Percentiles rank a stretch among this genome's conserved stretches.
Conservation (phyloP, 23 tunicate species). For the Clavelina lepadiformis region DNA sequence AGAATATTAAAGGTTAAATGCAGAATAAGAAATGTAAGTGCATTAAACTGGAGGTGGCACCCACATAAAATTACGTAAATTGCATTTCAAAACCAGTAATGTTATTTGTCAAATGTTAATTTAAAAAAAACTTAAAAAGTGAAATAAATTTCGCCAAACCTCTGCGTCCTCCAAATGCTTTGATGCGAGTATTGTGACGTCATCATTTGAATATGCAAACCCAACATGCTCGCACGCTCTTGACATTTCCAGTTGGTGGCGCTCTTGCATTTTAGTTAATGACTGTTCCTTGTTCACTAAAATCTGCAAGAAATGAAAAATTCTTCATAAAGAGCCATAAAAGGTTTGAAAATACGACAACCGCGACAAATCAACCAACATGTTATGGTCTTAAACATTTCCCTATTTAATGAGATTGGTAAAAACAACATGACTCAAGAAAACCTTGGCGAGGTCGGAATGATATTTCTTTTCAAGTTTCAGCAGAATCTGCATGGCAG, state of each 20-base stretch:
- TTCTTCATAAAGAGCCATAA: neutral
- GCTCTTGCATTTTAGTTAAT: slow-evolving; percentile 46
- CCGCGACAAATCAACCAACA: too few relatives aligned
- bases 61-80: too few relatives aligned
- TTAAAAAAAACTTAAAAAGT: neutral
- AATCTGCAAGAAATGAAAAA: slow-evolving; percentile 20
- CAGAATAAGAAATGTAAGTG: too few relatives aligned
- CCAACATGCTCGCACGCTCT: slow-evolving; percentile 83
- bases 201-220: slow-evolving; percentile 56
- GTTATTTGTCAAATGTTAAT: neutral
- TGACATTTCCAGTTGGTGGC: slow-evolving; percentile 81
- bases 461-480: slow-evolving; percentile 62
- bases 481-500: slow-evolving; percentile 68
- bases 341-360: too few relatives aligned
- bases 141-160: slow-evolving; percentile 20
- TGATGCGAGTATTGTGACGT: slow-evolving; percentile 49
- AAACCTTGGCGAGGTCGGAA: slow-evolving; percentile 46
- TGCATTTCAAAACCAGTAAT: slow-evolving; percentile 7
- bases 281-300: slow-evolving; percentile 42
- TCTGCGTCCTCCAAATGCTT: slow-evolving; percentile 51
- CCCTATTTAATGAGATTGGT: too few relatives aligned
- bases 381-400: too few relatives aligned
- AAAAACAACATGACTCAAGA: too few relatives aligned
- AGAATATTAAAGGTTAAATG: too few relatives aligned
- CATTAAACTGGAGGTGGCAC: too few relatives aligned